Percentiles rank a stretch among this genome's conserved stretches.
These are phyloP conservation scores for Hipparchia semele DNA, from an alignment of 2,888 invertebrate species.

Conservation along the genomic window DNA sequence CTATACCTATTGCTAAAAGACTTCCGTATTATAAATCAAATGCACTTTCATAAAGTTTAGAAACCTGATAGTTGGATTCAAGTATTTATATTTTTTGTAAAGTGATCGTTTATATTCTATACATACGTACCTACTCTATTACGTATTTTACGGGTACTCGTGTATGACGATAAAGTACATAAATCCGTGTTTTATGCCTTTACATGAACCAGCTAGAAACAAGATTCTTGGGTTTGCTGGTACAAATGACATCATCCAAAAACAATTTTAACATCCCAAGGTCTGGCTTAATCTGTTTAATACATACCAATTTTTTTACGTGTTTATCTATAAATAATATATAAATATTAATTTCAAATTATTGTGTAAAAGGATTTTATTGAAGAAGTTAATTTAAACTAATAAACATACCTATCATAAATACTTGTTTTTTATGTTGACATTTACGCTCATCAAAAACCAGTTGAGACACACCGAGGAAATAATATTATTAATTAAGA, in stretches of 20 bases:
- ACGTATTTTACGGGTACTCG: constrained; percentile 27
- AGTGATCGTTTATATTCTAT: not conserved
- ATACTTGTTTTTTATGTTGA: no score
- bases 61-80: not conserved
- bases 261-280: constrained; percentile 17
- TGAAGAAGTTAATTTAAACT: not conserved
- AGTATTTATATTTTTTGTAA: not conserved
- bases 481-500: no score
- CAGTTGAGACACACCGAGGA: no score
- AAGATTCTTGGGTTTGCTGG: constrained; percentile 27
- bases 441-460: not conserved
- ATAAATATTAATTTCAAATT: no score
- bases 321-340: not conserved
- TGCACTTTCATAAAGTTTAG: not conserved
- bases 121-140: no score
- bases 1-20: no score
- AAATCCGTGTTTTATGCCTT: constrained; percentile 32
- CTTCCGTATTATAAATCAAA: no score
- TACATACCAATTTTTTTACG: not conserved
- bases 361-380: no score
- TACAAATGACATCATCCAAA: constrained; percentile 32
- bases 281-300: not conserved
- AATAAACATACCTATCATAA: no score
- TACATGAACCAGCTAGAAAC: constrained; percentile 33
- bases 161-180: constrained; percentile 27